A percentile compares a stretch with the other conserved stretches of the same genome.
Evolutionary conservation across 2,113 vertebrate species (phyloP).

Genomic region (Cottus gobio): DNA sequence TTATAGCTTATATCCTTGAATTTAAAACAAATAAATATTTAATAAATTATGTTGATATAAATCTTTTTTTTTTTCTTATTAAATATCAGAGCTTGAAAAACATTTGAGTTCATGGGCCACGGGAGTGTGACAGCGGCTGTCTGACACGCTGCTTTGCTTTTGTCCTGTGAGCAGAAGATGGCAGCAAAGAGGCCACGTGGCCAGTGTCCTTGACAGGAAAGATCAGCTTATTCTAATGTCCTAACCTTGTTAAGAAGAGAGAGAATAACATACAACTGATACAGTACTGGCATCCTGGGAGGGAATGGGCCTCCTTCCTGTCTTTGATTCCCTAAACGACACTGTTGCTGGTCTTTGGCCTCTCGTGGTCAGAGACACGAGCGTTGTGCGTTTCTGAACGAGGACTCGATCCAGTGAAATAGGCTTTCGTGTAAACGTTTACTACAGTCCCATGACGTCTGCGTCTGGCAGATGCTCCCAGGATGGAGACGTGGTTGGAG

Average conservation of each 20-base stretch:
- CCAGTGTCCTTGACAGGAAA: constrained; percentile 61
- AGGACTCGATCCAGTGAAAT: constrained; percentile 54
- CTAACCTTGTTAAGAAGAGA: constrained; percentile 39
- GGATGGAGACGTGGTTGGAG: constrained; percentile 46
- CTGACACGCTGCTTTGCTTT: constrained; percentile 64
- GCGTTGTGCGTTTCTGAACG: constrained; percentile 42
- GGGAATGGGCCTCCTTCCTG: constrained; percentile 10
- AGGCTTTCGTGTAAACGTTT: constrained; percentile 56
- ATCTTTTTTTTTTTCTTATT: constrained; percentile 85
- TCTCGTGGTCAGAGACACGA: constrained; percentile 50
- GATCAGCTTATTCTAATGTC: constrained; percentile 52
- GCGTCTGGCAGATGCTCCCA: constrained; percentile 43
- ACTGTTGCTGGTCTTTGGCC: constrained; percentile 27
- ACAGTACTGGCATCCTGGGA: constrained; percentile 22
- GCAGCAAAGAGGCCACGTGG: constrained; percentile 79
- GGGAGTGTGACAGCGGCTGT: constrained; percentile 28
- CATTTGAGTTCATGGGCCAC: constrained; percentile 84
- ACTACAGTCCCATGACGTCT: constrained; percentile 38
- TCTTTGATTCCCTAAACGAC: constrained; percentile 29
- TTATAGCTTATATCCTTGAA: constrained; percentile 82
- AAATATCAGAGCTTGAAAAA: constrained; percentile 96
- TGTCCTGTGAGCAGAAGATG: constrained; percentile 69
- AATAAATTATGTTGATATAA: constrained; percentile 95
- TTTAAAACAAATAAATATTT: constrained; percentile 85
- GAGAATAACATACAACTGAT: constrained; percentile 36